Evolutionary conservation across 64 coral and sea anemone genomes (phyloP), one percentile per base, ranked within the genome.

Genomic region (Porites australiensis): DNA sequence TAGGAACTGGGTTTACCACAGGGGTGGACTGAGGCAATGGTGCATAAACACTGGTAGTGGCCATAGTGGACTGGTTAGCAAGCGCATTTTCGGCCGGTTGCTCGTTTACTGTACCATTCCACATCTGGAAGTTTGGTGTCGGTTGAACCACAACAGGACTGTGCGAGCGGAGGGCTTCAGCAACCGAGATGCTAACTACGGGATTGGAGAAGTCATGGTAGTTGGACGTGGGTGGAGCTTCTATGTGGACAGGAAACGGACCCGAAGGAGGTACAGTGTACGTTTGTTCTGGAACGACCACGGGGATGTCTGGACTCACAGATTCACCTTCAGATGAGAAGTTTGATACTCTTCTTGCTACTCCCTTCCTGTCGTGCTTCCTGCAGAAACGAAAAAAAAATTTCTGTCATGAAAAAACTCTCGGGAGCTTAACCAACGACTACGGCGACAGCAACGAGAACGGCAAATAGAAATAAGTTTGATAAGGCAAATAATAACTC

Each of bases 321-420:
- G 88, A 81, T 54, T 79, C 88, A 11, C 70, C 74, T 63, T 77
- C 80, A 22, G 82, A 72, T 8, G 83, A 54, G 55, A 87, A 72
- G 47, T 95, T 86, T 0, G 94, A 91, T 22, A 90, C 83, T 49
- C 89, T 70, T 37, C 94, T 55, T 16, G 94, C 94, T 43, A 95
- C 79, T 54, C 94, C 94, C 61, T 95, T 95, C 12, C 94, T 74
- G 60, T 95, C 94, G 70, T 95, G 94, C 87, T 95, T 95, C 65
- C 94, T 95, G 62, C 6, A 49, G 49, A 48, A 72, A 86, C 58
- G 10, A 70, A 37, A 82, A 47, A n/a, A 1, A 2, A 37, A 37
- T 37, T 37, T 0, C 0, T 1, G 27, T 1, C 27, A 37, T 37
- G 27, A 1, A 37, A 37, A 37, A 37, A 37, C 27, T 0, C 27